These are phyloP conservation scores for Meloidogyne chitwoodi DNA, from an alignment of 1,140 invertebrate genomes.

Conservation along the genomic window DNA sequence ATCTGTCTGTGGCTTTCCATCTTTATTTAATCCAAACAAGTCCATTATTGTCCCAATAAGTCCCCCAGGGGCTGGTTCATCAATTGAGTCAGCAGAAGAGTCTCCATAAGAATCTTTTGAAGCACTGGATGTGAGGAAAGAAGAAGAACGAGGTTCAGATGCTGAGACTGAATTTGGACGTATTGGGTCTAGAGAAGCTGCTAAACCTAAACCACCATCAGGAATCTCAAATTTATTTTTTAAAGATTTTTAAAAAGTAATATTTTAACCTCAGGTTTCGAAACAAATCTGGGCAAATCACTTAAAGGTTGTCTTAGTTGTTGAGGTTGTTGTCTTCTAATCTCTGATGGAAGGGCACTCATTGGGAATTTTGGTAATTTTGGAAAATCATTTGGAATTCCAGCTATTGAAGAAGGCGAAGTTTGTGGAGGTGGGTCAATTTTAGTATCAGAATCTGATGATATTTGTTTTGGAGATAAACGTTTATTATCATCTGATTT, in stretches of 20 bases:
- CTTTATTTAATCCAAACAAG: slow-evolving; percentile 50
- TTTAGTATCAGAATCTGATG: neutral
- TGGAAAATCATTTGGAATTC: slow-evolving; percentile 54
- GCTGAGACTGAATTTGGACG: slow-evolving; percentile 48
- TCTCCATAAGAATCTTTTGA: slow-evolving; percentile 48
- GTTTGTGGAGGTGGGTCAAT: neutral
- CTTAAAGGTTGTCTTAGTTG: slow-evolving; percentile 25
- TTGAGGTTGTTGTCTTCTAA: slow-evolving; percentile 30
- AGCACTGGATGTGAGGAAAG: slow-evolving; percentile 32
- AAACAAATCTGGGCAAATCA: slow-evolving; percentile 41
- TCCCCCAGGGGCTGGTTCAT: slow-evolving; percentile 47
- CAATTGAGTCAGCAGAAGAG: slow-evolving; percentile 47
- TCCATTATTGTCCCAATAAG: slow-evolving; percentile 59
- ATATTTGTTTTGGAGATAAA: slow-evolving; percentile 26
- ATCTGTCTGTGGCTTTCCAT: slow-evolving; percentile 43
- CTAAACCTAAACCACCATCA: slow-evolving; percentile 56
- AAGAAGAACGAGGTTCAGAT: slow-evolving; percentile 37
- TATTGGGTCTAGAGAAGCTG: slow-evolving; percentile 28
- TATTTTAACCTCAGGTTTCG: slow-evolving; percentile 39
- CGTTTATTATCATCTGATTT: neutral
- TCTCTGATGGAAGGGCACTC: slow-evolving; percentile 22
- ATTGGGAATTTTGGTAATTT: slow-evolving; percentile 50
- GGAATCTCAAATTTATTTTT: slow-evolving; percentile 33
- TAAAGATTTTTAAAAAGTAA: neutral
- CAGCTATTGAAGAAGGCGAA: slow-evolving; percentile 48